Conservation (phyloP, 2,797 vertebrate species). For the Parauchenoglanis punctatus region DNA sequence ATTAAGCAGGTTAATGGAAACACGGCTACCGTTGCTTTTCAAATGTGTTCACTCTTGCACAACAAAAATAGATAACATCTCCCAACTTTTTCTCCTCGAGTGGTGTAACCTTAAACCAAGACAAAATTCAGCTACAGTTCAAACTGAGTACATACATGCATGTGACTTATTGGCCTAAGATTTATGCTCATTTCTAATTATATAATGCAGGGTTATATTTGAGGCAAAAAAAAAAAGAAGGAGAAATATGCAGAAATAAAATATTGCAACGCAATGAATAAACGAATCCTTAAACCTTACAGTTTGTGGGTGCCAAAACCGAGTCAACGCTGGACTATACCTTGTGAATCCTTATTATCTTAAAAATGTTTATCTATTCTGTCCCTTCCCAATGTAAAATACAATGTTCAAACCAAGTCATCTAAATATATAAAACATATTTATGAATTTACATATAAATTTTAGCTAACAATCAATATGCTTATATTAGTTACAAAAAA, state of each 20-base stretch:
- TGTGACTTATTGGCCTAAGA: background rate
- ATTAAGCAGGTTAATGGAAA: no score
- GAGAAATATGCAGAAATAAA: background rate
- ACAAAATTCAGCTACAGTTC: background rate
- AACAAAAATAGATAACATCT: background rate
- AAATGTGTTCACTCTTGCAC: background rate
- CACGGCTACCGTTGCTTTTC: background rate
- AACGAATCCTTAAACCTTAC: background rate
- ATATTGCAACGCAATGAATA: background rate
- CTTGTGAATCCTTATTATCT: background rate
- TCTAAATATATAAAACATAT: background rate
- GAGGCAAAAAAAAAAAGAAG: background rate
- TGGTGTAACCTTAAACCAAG: background rate
- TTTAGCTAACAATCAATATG: background rate
- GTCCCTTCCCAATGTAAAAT: background rate
- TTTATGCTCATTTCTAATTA: background rate
- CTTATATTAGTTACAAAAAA: background rate
- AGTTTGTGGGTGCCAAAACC: background rate
- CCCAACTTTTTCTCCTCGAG: background rate
- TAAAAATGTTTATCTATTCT: background rate
- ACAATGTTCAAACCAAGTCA: background rate
- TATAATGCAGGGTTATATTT: background rate
- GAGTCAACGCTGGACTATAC: background rate
- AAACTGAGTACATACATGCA: background rate
- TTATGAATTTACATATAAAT: background rate